These are phyloP conservation scores for Ophion ventricosus DNA, from an alignment of 2,888 invertebrate genomes.

Conservation along the genomic window DNA sequence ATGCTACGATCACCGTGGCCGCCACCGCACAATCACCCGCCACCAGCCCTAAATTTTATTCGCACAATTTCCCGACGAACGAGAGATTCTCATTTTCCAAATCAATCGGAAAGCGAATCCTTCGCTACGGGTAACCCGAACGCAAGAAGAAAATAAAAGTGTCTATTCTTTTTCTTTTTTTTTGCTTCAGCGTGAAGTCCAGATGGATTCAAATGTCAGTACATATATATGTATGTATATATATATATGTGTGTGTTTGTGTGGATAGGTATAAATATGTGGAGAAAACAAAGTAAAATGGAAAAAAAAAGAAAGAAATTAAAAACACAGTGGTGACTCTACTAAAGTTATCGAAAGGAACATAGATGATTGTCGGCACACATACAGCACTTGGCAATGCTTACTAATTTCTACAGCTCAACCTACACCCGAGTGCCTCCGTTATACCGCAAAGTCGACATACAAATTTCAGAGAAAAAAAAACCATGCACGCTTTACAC, in stretches of 20 bases:
- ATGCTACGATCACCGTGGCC: conserved; percentile 54
- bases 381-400: conserved; percentile 84
- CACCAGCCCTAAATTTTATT: conserved; percentile 55
- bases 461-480: conserved; percentile 71
- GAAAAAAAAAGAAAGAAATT: conserved; percentile 28
- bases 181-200: conserved; percentile 50
- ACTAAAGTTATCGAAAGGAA: conserved; percentile 79
- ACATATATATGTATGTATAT: neutral
- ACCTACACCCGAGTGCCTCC: conserved; percentile 81
- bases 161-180: conserved; percentile 23
- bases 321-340: conserved; percentile 75
- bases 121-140: conserved; percentile 21
- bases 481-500: conserved; percentile 80
- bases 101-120: conserved; percentile 23
- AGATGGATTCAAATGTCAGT: conserved; percentile 54
- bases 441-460: conserved; percentile 79
- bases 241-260: neutral
- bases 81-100: conserved; percentile 5
- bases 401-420: conserved; percentile 80
- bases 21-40: conserved; percentile 61
- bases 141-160: conserved; percentile 23
- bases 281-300: conserved; percentile 40
- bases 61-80: conserved; percentile 4
- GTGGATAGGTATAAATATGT: conserved; percentile 13
- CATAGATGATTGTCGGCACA: conserved; percentile 83